A percentile compares a stretch with the other conserved stretches of the same genome.
Conservation (phyloP, 2,113 vertebrate species). For the Nettapus auritus region DNA sequence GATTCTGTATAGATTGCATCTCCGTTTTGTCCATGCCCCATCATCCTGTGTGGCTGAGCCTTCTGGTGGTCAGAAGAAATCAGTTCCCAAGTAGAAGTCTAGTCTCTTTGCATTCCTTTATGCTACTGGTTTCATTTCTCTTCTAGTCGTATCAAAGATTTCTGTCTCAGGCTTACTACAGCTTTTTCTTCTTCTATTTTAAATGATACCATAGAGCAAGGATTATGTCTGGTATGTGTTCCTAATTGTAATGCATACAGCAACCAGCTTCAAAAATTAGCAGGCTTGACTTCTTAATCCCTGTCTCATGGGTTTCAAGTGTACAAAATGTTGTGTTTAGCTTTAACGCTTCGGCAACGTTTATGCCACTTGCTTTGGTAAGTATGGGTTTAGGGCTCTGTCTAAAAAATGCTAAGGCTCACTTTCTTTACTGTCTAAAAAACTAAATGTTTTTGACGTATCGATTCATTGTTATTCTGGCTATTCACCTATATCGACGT, state of each 20-base stretch:
- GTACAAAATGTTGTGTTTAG: neutral
- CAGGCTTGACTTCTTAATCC: neutral
- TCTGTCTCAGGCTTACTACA: neutral
- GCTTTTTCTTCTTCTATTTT: neutral
- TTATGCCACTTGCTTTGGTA: neutral
- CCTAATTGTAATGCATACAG: neutral
- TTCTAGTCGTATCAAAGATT: neutral
- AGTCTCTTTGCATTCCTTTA: neutral
- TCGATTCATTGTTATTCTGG: neutral
- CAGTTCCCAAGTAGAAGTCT: neutral
- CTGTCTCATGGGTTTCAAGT: neutral
- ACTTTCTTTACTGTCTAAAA: neutral
- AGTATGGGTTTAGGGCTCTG: neutral
- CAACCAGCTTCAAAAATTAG: neutral
- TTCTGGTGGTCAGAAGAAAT: neutral
- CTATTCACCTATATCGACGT: neutral
- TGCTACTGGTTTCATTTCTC: neutral
- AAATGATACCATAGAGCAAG: neutral
- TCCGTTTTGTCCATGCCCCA: neutral
- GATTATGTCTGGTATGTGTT: neutral
- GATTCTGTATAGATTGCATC: neutral
- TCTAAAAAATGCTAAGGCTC: neutral
- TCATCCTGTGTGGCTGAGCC: neutral
- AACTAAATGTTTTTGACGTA: neutral
- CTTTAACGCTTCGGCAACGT: neutral